Evolutionary conservation across 2,888 invertebrate species (phyloP), one percentile per base, ranked within the genome.

Genomic region (Dendrolimus pini): DNA sequence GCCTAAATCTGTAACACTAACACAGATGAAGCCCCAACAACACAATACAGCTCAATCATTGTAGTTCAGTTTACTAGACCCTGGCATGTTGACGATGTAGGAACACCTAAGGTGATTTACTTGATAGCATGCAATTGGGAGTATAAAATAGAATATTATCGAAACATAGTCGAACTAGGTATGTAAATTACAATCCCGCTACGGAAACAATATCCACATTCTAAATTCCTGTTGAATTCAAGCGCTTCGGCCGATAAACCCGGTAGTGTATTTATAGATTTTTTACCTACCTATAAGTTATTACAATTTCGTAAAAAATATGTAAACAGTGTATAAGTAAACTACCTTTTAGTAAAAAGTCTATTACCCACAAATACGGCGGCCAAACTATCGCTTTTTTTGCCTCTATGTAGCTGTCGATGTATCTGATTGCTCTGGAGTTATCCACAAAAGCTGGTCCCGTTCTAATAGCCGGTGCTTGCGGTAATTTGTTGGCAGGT

Each of bases 391-490:
- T 65, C 63, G 64, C 62, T 61, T 68, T 80, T 81, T 80, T 79
- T 77, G 69, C 69, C 61, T 66, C 57, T 63, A 66, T 66, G 67
- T 74, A 74, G 70, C 75, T 71, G 75, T 69, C 73, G 71, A 65
- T 68, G 57, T 70, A 70, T 74, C 76, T 74, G 72, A 69, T 69
- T 70, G 68, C 67, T 70, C 68, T 66, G 72, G 70, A 77, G 74
- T 65, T 71, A 69, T 67, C 71, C 74, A 80, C 79, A 81, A 82
- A 81, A 73, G 74, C 69, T 69, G 66, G 70, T 85, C 80, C 85
- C 87, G 87, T 85, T 86, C 74, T 75, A 74, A 76, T 70, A 75
- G 47, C 47, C 47, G 47, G 75, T 72, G 71, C 73, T 83, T 82
- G 80, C 82, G 81, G 82, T 84, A 82, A 82, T 79, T 47, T 47